Base-by-base conservation (phyloP, 2,113 vertebrate species). In the Paramormyrops kingsleyae region DNA sequence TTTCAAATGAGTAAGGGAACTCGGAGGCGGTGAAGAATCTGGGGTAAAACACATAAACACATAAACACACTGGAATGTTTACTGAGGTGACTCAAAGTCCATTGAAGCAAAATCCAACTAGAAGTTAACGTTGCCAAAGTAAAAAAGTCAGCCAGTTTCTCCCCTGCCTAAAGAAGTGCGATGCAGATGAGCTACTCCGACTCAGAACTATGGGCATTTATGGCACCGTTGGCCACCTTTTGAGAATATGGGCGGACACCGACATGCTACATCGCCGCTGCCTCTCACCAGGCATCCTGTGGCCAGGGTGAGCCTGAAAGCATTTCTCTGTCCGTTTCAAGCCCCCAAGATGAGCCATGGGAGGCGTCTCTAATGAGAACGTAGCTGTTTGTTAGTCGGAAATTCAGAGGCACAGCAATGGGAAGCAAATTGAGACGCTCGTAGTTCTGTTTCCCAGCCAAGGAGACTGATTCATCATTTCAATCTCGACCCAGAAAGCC, bases 391-490 rank as follows among this genome's bases (percentile, higher is more conserved):
- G 39, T 62, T 59, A 52, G 53, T 44, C 4, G n/a, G 70, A 44
- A 83, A 77, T 59, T 89, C 49, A 62, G 42, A 85, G 42, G 17
- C 19, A 6, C 10, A 4, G 13, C 2, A 89, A 84, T 27, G 44
- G 56, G n/a, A 74, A 90, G 80, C 31, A 50, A 90, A 90, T 77
- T 42, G 39, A 56, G 66, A 56, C 9, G 44, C 52, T 89, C 74
- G 1, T 24, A 9, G 39, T 15, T n/a, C 56, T 6, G 12, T 27
- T 49, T 88, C 42, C 12, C 3, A 49, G 62, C 5, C 88, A 88
- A 62, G 42, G 17, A 47, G 74, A 80, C n/a, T 19, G 86, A 31
- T 21, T 15, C 27, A 13, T 3, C 47, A 7, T 21, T 86, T 86
- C 27, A 86, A 27, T 50, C n/a, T 47, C 2, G 24, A 49, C 44